A percentile compares a stretch with the other conserved stretches of the same genome.
phyloP scores from a whole-genome alignment of 2,797 vertebrate genomes.

The Telmatherina bonti region DNA sequence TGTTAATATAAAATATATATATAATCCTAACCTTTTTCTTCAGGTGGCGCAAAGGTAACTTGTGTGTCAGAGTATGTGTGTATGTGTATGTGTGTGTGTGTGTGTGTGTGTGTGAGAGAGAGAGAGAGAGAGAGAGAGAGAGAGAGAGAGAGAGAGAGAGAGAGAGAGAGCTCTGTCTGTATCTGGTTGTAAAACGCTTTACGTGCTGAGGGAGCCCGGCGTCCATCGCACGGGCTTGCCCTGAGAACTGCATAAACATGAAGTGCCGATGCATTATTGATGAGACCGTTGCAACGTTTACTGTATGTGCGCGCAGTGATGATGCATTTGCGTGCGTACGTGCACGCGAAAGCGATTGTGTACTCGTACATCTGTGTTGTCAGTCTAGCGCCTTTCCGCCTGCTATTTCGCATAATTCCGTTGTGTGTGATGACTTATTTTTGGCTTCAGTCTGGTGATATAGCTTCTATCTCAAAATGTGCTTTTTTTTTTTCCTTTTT shows the following conservation, averaged over 20 bases:
- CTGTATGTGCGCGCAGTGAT: constrained; percentile 50
- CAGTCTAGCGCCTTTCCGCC: constrained; percentile 37
- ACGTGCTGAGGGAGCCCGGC: constrained; percentile 23
- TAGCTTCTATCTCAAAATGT: constrained; percentile 11
- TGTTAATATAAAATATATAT: too few species aligned
- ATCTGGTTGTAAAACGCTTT: constrained; percentile 37
- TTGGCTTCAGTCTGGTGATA: constrained; percentile 13
- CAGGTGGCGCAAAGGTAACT: constrained; percentile 32
- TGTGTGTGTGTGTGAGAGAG: too few species aligned
- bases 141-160: too few species aligned
- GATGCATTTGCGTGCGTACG: constrained; percentile 27
- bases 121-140: too few species aligned
- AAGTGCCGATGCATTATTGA: constrained; percentile 92
- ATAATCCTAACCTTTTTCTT: constrained; percentile 59
- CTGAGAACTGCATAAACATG: constrained; percentile 92
- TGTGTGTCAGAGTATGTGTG: too few species aligned
- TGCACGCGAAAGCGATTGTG: constrained; percentile 16
- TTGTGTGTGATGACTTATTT: constrained; percentile 36
- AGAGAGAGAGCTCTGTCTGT: constrained; percentile 47
- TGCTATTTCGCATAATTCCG: constrained; percentile 31
- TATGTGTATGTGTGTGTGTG: too few species aligned
- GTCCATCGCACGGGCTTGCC: constrained; percentile 73
- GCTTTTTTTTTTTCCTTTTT: too few species aligned
- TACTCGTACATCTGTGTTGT: constrained; percentile 32
- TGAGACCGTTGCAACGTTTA: constrained; percentile 80